phyloP scores from a whole-genome alignment of 2,888 invertebrate genomes.

The Rhagophthalmus giganteus region DNA sequence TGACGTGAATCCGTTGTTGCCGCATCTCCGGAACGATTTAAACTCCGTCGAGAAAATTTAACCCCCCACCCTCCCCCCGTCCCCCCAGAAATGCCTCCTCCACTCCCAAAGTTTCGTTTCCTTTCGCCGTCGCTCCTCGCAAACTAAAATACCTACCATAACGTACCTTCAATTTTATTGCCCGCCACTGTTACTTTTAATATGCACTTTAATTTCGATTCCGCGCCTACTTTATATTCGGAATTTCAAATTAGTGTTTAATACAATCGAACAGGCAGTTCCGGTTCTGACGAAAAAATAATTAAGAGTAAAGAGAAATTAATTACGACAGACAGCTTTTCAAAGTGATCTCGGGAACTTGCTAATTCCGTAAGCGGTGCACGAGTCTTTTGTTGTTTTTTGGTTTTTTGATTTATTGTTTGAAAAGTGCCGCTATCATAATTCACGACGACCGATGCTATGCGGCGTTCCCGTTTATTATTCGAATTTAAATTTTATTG shows the following conservation, averaged over 20 bases:
- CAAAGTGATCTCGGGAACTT: conserved; percentile 9
- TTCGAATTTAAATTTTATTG: background rate
- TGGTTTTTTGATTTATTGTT: conserved; percentile 15
- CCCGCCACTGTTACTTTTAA: too few relatives aligned
- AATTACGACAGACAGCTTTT: conserved; percentile 24
- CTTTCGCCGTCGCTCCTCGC: too few relatives aligned
- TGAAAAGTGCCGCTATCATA: conserved; percentile 10
- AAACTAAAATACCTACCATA: too few relatives aligned
- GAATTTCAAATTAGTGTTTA: background rate
- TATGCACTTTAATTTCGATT: too few relatives aligned
- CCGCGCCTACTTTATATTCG: background rate
- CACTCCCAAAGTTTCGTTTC: conserved; percentile 9
- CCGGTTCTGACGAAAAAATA: conserved; percentile 21
- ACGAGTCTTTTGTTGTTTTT: conserved; percentile 14
- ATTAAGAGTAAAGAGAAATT: conserved; percentile 26
- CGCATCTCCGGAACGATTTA: conserved; percentile 19
- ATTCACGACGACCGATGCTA: conserved; percentile 10
- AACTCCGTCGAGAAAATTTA: conserved; percentile 12
- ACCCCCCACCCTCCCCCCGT: too few relatives aligned
- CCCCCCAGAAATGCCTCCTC: conserved; percentile 3
- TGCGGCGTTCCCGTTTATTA: too few relatives aligned
- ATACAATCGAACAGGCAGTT: background rate
- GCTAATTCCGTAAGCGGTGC: conserved; percentile 4
- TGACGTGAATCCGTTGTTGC: conserved; percentile 35
- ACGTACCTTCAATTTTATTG: too few relatives aligned